Evolutionary conservation across 1,140 invertebrate genomes (phyloP).

Genomic region (Heliconius melpomene): DNA sequence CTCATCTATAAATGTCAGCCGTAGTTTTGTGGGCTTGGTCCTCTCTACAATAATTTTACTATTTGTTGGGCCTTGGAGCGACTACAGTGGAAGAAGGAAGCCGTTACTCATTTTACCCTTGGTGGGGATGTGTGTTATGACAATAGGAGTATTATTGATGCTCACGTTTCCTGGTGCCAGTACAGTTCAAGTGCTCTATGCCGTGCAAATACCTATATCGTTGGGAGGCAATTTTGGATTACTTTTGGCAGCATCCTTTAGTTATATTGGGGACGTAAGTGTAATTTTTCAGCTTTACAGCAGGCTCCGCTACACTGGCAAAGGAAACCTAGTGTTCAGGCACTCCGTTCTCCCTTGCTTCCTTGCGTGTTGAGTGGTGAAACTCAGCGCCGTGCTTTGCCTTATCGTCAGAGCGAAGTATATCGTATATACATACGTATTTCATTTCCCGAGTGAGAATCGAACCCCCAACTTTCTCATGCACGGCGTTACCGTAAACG

Average conservation of each 20-base stretch:
- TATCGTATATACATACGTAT: no score
- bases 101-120: conserved; percentile 73
- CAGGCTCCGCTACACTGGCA: no score
- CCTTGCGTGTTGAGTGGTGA: no score
- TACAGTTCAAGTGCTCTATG: conserved; percentile 61
- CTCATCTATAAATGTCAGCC: conserved; percentile 64
- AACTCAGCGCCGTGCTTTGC: no score
- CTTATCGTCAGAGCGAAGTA: no score
- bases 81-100: conserved; percentile 75
- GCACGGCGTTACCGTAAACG: no score
- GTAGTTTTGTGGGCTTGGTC: conserved; percentile 70
- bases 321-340: no score
- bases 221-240: conserved; percentile 75
- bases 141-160: conserved; percentile 62
- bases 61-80: conserved; percentile 78
- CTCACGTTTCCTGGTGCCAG: conserved; percentile 69
- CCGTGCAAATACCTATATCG: conserved; percentile 72
- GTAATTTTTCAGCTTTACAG: no score
- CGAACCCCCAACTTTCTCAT: no score
- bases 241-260: conserved; percentile 68
- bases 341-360: no score
- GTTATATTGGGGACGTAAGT: conserved; percentile 75
- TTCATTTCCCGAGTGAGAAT: no score
- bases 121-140: conserved; percentile 72
- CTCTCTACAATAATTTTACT: conserved; percentile 67